These are phyloP conservation scores for Pseudomugil tenellus DNA, from an alignment of 2,797 vertebrate species.

Conservation along the genomic window DNA sequence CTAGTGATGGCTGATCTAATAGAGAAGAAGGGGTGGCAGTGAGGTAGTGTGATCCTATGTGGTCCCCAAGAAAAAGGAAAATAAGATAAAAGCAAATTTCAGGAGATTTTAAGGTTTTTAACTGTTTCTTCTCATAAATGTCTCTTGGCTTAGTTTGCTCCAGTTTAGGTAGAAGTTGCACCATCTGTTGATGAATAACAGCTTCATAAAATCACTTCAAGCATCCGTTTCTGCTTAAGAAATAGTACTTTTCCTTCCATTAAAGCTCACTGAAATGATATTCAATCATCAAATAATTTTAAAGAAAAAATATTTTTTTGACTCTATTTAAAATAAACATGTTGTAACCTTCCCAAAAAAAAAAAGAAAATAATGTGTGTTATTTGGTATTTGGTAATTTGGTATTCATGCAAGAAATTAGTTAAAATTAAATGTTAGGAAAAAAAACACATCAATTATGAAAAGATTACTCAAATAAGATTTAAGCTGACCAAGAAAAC, in stretches of 20 bases:
- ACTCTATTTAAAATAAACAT: neutral
- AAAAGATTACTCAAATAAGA: neutral
- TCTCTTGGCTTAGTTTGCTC: neutral
- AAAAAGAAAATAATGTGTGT: neutral
- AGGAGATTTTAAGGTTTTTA: neutral
- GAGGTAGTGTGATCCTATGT: neutral
- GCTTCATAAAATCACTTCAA: no score
- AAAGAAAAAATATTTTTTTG: no score
- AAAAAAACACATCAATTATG: neutral
- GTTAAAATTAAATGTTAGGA: neutral
- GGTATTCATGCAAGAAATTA: neutral
- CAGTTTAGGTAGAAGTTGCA: neutral
- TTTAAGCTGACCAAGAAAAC: neutral
- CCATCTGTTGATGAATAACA: neutral
- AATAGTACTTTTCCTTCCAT: no score
- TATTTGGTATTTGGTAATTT: no score
- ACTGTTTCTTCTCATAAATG: neutral
- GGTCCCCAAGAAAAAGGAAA: neutral
- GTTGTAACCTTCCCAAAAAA: no score
- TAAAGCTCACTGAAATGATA: neutral
- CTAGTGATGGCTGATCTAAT: neutral
- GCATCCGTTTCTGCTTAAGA: no score
- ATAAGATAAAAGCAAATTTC: neutral
- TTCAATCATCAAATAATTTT: no score
- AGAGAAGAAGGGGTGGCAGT: neutral